phyloP scores from a whole-genome alignment of 2,888 invertebrate species.

The Callosobruchus maculatus region DNA sequence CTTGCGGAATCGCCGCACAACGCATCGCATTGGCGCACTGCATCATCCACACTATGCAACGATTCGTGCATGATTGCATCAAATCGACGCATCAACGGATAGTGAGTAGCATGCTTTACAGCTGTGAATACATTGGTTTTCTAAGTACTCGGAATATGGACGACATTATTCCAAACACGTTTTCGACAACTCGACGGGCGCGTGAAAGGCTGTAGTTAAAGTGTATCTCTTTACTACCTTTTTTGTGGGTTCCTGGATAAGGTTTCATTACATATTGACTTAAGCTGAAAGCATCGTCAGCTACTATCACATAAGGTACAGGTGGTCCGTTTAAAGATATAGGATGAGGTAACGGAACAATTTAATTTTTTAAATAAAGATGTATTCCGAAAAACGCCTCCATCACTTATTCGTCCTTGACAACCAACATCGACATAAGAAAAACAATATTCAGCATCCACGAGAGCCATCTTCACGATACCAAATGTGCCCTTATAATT shows the following conservation, averaged over 20 bases:
- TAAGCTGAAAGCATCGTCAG: slow-evolving; percentile 26
- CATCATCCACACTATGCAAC: slow-evolving; percentile 3
- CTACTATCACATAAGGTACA: no score
- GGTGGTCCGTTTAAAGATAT: slow-evolving; percentile 22
- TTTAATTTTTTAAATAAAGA: slow-evolving; percentile 3
- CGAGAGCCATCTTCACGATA: slow-evolving; percentile 12
- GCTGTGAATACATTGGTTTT: slow-evolving; percentile 18
- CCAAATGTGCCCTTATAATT: slow-evolving; percentile 3
- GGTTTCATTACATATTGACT: slow-evolving; percentile 14
- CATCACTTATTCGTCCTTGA: slow-evolving; percentile 10
- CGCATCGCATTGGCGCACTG: slow-evolving; percentile 2
- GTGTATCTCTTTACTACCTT: slow-evolving; percentile 11
- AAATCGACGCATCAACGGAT: slow-evolving; percentile 1
- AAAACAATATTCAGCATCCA: slow-evolving; percentile 15
- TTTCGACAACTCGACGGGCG: slow-evolving; percentile 18
- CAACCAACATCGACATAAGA: slow-evolving; percentile 23
- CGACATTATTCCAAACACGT: slow-evolving; percentile 19
- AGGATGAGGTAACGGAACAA: slow-evolving; percentile 3
- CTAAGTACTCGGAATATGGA: slow-evolving; percentile 17
- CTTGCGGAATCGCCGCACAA: slow-evolving; percentile 2
- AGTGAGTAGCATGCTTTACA: slow-evolving; percentile 1
- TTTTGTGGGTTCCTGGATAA: slow-evolving; percentile 14
- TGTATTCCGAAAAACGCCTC: no score
- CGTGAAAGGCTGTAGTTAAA: slow-evolving; percentile 20
- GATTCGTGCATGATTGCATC: slow-evolving; percentile 2